Conservation (phyloP, 2,888 invertebrate genomes). For the Brassicogethes aeneus region DNA sequence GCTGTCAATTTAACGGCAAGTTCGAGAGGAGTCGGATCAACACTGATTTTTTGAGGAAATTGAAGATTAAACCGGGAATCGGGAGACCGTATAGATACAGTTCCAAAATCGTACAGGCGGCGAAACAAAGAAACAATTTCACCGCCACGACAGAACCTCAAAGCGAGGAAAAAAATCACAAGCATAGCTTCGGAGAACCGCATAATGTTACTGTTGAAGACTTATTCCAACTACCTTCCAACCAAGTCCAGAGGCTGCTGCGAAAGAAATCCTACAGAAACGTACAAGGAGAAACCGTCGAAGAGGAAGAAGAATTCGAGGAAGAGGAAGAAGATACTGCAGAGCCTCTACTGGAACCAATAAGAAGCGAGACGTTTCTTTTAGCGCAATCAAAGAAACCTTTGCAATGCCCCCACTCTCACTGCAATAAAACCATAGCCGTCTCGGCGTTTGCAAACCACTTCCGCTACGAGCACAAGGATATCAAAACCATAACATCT, state of each 20-base stretch:
- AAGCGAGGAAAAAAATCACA: conserved; percentile 1
- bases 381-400: conserved; percentile 13
- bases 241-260: conserved; percentile 20
- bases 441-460: conserved; percentile 32
- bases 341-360: no score
- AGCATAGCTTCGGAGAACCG: conserved; percentile 7
- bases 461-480: conserved; percentile 34
- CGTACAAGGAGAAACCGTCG: conserved; percentile 4
- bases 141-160: conserved; percentile 6
- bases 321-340: not conserved
- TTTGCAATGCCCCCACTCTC: conserved; percentile 32
- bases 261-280: conserved; percentile 7
- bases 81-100: conserved; percentile 30
- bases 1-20: conserved; percentile 21
- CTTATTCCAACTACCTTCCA: conserved; percentile 25
- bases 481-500: conserved; percentile 23
- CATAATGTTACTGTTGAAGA: conserved; percentile 28
- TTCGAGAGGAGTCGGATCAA: conserved; percentile 21
- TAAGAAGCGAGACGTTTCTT: conserved; percentile 10
- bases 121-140: no score
- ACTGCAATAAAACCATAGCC: conserved; percentile 33
- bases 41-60: conserved; percentile 27
- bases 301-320: conserved; percentile 7
- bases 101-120: conserved; percentile 8
- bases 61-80: conserved; percentile 32